These are phyloP conservation scores for Anthophora plumipes DNA, from an alignment of 2,888 invertebrate genomes.

Conservation along the genomic window DNA sequence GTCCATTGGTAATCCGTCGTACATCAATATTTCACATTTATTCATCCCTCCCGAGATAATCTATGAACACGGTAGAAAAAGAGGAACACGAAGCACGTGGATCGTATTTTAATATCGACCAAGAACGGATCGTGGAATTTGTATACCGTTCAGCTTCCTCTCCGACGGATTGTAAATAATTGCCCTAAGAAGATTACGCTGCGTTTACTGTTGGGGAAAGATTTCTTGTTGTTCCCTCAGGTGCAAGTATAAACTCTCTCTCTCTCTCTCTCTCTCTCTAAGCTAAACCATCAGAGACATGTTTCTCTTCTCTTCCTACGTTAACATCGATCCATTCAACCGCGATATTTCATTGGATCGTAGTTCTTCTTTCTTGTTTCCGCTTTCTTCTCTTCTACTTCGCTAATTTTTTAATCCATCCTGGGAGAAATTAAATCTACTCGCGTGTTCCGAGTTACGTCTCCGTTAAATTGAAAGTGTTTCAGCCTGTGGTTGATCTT, in stretches of 20 bases:
- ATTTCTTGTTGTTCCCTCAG: slow-evolving; percentile 1
- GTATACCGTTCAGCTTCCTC: background rate
- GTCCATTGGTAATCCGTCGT: too few relatives aligned
- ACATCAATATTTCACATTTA: too few relatives aligned
- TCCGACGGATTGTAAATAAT: slow-evolving; percentile 19
- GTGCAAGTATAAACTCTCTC: background rate
- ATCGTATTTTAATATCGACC: background rate
- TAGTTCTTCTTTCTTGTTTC: too few relatives aligned
- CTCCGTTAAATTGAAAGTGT: too few relatives aligned
- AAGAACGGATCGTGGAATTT: background rate
- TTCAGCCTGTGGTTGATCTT: too few relatives aligned
- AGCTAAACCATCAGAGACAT: background rate
- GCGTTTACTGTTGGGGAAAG: slow-evolving; percentile 10
- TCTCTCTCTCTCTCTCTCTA: too few relatives aligned
- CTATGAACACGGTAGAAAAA: background rate
- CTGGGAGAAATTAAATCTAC: slow-evolving; percentile 13
- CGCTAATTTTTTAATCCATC: background rate
- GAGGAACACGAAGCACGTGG: background rate
- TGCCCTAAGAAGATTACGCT: slow-evolving; percentile 18
- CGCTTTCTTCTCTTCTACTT: background rate
- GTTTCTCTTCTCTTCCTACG: background rate
- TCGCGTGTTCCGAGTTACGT: background rate
- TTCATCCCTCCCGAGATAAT: background rate
- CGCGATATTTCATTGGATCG: slow-evolving; percentile 5
- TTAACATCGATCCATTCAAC: too few relatives aligned